A percentile compares a stretch with the other conserved stretches of the same genome.
These are phyloP conservation scores for Acropternis orthonyx DNA, from an alignment of 2,797 vertebrate species.

Conservation along the genomic window DNA sequence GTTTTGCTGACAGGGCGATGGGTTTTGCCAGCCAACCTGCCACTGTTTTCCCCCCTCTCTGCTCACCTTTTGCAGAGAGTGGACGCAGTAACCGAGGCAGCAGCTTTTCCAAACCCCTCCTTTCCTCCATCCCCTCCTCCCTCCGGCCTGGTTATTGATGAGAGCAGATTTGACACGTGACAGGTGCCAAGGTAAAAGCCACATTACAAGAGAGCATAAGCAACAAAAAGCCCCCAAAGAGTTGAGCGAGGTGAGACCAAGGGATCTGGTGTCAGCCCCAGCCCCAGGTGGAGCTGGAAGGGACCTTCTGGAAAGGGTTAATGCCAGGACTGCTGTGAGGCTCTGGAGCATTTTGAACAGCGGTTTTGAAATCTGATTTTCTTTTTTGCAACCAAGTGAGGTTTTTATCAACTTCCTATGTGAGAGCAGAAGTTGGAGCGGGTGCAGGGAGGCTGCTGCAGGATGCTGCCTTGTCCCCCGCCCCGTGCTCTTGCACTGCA, in stretches of 20 bases:
- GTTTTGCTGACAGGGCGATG: background rate
- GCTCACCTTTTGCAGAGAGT: background rate
- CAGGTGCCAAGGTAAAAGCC: background rate
- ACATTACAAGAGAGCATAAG: background rate
- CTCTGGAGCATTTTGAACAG: background rate
- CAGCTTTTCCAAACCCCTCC: background rate
- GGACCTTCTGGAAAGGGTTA: constrained; percentile 15
- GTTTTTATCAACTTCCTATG: constrained; percentile 58
- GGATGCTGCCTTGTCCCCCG: background rate
- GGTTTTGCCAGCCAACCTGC: background rate
- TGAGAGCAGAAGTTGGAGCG: constrained; percentile 40
- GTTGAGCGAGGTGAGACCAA: background rate
- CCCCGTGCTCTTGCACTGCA: background rate
- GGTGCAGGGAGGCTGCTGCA: background rate
- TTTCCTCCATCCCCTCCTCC: background rate
- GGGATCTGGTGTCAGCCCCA: background rate
- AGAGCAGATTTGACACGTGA: background rate
- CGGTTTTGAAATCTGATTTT: constrained; percentile 56
- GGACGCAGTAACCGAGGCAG: background rate
- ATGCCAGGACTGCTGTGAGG: background rate
- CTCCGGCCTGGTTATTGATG: background rate
- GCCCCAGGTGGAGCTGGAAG: background rate
- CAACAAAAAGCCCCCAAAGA: background rate
- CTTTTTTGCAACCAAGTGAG: constrained; percentile 34
- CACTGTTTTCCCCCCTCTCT: background rate